phyloP scores from a whole-genome alignment of 2,888 invertebrate species.

The Rotaria magnacalcarata region DNA sequence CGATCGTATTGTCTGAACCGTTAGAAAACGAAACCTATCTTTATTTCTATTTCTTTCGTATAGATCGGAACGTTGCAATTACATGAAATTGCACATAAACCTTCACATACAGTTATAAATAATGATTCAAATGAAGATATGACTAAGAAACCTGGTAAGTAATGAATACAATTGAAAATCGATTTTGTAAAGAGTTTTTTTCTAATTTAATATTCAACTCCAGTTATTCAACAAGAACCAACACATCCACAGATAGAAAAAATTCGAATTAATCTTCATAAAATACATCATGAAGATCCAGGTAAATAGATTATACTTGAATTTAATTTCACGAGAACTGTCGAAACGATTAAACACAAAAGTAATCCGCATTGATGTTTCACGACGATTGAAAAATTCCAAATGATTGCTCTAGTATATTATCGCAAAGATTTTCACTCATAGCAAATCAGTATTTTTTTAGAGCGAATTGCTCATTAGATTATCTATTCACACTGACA shows the following conservation, averaged over 20 bases:
- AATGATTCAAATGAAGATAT: background rate
- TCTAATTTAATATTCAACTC: background rate
- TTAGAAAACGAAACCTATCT: background rate
- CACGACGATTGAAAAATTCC: too few relatives aligned
- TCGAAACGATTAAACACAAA: too few relatives aligned
- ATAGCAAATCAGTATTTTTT: too few relatives aligned
- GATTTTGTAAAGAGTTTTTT: too few relatives aligned
- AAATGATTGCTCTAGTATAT: too few relatives aligned
- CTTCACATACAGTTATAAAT: background rate
- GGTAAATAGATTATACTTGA: background rate
- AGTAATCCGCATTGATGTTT: too few relatives aligned
- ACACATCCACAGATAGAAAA: background rate
- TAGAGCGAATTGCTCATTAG: too few relatives aligned
- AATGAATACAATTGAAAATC: background rate
- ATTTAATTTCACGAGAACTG: too few relatives aligned
- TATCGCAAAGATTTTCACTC: too few relatives aligned
- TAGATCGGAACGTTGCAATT: background rate
- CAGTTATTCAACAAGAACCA: background rate
- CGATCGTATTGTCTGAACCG: background rate
- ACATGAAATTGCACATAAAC: background rate
- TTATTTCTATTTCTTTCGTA: background rate
- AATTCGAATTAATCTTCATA: slow-evolving; percentile 23
- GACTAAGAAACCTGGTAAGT: background rate
- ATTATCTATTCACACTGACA: too few relatives aligned
- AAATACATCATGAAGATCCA: background rate